Percentiles rank a stretch among this genome's conserved stretches.
Conservation (phyloP, 2,113 vertebrate species). For the Probosciger aterrimus region DNA sequence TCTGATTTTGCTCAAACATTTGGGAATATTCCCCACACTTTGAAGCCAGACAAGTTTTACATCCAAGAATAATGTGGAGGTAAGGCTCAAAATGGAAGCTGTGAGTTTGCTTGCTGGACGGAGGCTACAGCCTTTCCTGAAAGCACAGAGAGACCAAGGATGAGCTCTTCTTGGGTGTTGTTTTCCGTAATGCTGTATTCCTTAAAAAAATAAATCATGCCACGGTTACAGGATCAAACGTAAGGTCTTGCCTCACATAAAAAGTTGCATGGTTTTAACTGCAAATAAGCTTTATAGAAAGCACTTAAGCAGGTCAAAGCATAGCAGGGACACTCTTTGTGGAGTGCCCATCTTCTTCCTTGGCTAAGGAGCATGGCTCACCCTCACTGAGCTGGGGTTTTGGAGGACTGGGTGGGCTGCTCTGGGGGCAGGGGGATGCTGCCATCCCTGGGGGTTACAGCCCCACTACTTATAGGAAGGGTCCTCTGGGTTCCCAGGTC, state of each 20-base stretch:
- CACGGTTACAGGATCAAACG: neutral
- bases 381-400: neutral
- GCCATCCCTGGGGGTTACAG: neutral
- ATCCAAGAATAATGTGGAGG: neutral
- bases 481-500: neutral
- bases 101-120: neutral
- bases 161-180: neutral
- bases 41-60: neutral
- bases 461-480: neutral
- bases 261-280: neutral
- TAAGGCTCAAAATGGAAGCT: neutral
- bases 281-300: constrained; percentile 19
- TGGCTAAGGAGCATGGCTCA: neutral
- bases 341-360: neutral
- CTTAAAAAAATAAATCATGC: neutral
- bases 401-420: neutral
- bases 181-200: neutral
- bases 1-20: neutral
- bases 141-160: neutral
- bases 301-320: constrained; percentile 14
- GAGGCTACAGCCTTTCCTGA: neutral
- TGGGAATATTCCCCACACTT: neutral
- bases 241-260: neutral
- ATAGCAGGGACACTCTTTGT: neutral
- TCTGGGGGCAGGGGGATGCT: rapidly evolving